Percentiles rank a stretch among this genome's conserved stretches.
These are phyloP conservation scores for Pholis gunnellus DNA, from an alignment of 2,113 vertebrate genomes.

Conservation along the genomic window DNA sequence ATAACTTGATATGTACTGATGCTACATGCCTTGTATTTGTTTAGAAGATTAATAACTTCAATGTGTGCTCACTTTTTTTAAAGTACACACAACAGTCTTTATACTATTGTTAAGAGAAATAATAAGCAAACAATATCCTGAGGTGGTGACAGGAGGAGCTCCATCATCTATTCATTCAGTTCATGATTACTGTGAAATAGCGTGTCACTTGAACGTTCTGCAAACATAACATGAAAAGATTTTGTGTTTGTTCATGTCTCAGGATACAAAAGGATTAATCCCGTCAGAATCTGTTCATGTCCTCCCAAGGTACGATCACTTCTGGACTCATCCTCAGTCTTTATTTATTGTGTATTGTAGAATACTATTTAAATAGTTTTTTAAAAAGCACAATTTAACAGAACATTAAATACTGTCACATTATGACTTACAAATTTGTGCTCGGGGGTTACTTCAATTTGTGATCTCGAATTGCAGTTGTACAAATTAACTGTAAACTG, in stretches of 20 bases:
- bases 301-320: conserved; percentile 26
- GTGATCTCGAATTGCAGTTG: too few species aligned
- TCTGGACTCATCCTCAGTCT: conserved; percentile 27
- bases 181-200: not conserved
- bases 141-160: not conserved
- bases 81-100: not conserved
- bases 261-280: conserved; percentile 71
- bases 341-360: too few species aligned
- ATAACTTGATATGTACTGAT: not conserved
- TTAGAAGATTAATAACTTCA: not conserved
- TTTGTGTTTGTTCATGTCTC: conserved; percentile 11
- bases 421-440: too few species aligned
- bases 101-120: not conserved
- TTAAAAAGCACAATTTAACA: too few species aligned
- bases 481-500: too few species aligned
- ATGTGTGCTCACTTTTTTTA: not conserved
- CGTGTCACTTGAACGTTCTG: not conserved
- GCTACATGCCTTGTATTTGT: not conserved
- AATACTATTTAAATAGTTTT: not conserved
- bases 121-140: conserved; percentile 1
- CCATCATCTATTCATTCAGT: conserved; percentile 5
- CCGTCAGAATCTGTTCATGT: conserved; percentile 50
- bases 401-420: too few species aligned
- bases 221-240: conserved; percentile 17
- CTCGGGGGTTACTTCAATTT: too few species aligned